Base-by-base conservation (phyloP, 1,140 invertebrate species). In the Drosophila subpulchrella region DNA sequence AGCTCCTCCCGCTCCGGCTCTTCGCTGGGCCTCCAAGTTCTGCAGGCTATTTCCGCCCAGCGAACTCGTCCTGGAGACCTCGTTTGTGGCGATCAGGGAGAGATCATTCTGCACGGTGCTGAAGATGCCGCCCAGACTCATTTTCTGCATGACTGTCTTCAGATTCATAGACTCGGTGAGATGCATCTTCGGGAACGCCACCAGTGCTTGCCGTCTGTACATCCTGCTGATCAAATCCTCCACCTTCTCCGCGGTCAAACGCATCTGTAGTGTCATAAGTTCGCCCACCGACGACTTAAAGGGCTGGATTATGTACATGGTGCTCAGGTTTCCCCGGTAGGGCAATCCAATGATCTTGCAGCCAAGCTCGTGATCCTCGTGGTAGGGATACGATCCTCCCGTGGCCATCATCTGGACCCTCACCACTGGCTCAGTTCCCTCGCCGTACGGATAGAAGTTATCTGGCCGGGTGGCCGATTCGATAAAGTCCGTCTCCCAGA, bases 221-320 rank as follows among this genome's bases (percentile, higher is more conserved):
- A 93, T 94, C 24, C 93, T 93, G 0, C 75, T 73, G 1, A 95
- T 94, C 55, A 95, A 81, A 1, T 88, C 61, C 12, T 94, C 93
- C 5, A 97, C 77, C 6, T 92, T 86, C 0, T 93, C 91, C 0
- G 93, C 68, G 0, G 91, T 94, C 2, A 97, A 57, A 1, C 74
- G 76, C 0, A 85, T 78, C 73, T 95, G 93, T 15, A 96, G 81
- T 1, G 86, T 63, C 6, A 81, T 81, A 6, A 96, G 71, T 6
- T 93, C 93, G 3, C 77, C 57, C 0, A 91, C 82, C 0, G 93
- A 93, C 6, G 93, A 92, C 4, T 93, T 92, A 6, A 91, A 92
- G 0, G 96, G 96, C 24, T 96, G 92, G 0, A 97, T 88, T 0
- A 97, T 90, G 55, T 96, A 95, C 95, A 97, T 96, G 2, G 94